Percentiles rank a stretch among this genome's conserved stretches.
These are phyloP conservation scores for Pangasius sanitwongsei DNA, from an alignment of 2,797 vertebrate genomes.

Conservation along the genomic window DNA sequence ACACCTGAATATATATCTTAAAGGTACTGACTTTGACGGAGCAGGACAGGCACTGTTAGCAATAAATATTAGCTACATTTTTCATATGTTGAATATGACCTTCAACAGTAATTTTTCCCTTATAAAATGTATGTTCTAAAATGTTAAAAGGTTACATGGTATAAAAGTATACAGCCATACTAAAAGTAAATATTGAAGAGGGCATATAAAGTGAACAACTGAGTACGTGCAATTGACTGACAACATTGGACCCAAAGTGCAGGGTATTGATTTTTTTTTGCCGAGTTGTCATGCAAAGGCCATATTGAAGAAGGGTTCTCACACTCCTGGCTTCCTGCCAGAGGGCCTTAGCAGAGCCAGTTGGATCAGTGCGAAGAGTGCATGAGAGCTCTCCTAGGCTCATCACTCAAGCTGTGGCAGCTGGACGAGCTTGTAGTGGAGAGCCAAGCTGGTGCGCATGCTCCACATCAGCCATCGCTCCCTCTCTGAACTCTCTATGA, in stretches of 20 bases:
- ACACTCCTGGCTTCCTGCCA: slow-evolving; percentile 49
- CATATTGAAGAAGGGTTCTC: slow-evolving; percentile 47
- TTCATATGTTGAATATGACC: neutral
- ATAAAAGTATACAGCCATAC: neutral
- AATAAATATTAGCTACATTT: neutral
- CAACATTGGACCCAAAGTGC: slow-evolving; percentile 33
- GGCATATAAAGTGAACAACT: slow-evolving; percentile 18
- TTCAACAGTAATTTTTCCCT: neutral
- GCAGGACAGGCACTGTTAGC: neutral
- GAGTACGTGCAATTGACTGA: slow-evolving; percentile 38
- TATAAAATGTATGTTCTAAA: neutral
- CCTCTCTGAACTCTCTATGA: slow-evolving; percentile 72
- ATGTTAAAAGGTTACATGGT: neutral
- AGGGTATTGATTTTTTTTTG: slow-evolving; percentile 29
- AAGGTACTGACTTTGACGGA: neutral
- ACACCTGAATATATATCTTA: too few relatives aligned
- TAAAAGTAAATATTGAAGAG: neutral
- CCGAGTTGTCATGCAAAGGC: slow-evolving; percentile 29
- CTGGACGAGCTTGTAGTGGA: slow-evolving; percentile 40
- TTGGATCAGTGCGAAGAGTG: slow-evolving; percentile 34
- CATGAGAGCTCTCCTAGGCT: slow-evolving; percentile 40
- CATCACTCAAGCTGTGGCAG: slow-evolving; percentile 56
- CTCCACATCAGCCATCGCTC: slow-evolving; percentile 44
- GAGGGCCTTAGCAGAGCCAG: slow-evolving; percentile 41
- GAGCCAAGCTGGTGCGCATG: slow-evolving; percentile 46